These are phyloP conservation scores for Pseudotriccus pelzelni DNA, from an alignment of 2,797 vertebrate species.

Conservation along the genomic window DNA sequence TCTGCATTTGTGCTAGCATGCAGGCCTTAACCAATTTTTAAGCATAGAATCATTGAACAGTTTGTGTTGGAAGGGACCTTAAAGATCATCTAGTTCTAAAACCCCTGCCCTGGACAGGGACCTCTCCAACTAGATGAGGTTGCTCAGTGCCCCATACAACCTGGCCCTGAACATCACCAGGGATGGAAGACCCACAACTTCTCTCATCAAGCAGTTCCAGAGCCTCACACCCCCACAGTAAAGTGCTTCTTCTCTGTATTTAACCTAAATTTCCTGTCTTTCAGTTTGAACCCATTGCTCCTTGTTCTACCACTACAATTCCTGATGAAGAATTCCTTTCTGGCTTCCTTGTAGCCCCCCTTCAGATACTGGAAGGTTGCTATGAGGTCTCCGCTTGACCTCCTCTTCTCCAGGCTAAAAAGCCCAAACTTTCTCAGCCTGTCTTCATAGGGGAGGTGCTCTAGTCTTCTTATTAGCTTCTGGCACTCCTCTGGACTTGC, in stretches of 20 bases:
- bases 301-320: not conserved
- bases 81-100: not conserved
- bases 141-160: not conserved
- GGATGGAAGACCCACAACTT: not conserved
- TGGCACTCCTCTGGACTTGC: not conserved
- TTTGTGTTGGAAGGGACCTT: not conserved
- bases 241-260: not conserved
- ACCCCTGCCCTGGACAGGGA: accelerated
- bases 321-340: not conserved
- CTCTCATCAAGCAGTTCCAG: not conserved
- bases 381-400: not conserved
- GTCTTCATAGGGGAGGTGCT: not conserved
- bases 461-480: not conserved
- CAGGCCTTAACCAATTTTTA: not conserved
- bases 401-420: not conserved
- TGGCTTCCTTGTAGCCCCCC: not conserved
- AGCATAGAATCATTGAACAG: not conserved
- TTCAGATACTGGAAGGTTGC: not conserved
- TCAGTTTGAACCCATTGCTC: not conserved
- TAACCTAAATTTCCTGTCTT: not conserved
- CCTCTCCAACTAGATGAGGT: not conserved
- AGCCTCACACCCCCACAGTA: not conserved
- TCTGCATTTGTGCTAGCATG: not conserved
- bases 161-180: not conserved
- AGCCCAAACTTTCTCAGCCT: not conserved